Percentiles rank a stretch among this genome's conserved stretches.
phyloP scores from a whole-genome alignment of 2,797 vertebrate species.

The Schizopygopsis malacanthus region DNA sequence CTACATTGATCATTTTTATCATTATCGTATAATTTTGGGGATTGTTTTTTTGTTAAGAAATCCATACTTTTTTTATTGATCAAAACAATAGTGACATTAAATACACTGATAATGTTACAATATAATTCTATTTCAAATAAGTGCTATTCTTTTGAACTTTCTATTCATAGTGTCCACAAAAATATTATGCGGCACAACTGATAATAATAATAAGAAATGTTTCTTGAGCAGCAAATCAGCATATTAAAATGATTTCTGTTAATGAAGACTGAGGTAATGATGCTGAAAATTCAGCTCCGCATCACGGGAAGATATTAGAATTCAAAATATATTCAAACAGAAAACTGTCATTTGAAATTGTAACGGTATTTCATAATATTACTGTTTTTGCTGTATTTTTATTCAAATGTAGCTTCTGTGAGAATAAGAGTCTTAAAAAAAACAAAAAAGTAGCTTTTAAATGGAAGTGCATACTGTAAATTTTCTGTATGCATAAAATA shows the following conservation, averaged over 20 bases:
- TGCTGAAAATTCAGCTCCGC: not conserved
- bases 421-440: not conserved
- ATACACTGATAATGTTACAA: no score
- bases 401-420: not conserved
- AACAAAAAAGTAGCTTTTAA: not conserved
- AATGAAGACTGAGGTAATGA: not conserved
- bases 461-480: not conserved
- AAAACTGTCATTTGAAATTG: not conserved
- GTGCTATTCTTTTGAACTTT: no score
- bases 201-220: not conserved
- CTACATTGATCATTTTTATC: no score
- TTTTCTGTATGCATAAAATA: not conserved
- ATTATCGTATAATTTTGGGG: no score
- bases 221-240: not conserved
- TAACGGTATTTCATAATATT: not conserved
- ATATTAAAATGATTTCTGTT: not conserved
- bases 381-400: not conserved
- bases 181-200: not conserved
- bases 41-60: no score
- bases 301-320: not conserved
- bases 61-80: no score
- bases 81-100: no score
- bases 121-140: no score
- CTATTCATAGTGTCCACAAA: no score
- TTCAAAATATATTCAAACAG: not conserved